Percentiles rank a stretch among this genome's conserved stretches.
Conservation (phyloP, 1,140 invertebrate species). For the Bactericera cockerelli region DNA sequence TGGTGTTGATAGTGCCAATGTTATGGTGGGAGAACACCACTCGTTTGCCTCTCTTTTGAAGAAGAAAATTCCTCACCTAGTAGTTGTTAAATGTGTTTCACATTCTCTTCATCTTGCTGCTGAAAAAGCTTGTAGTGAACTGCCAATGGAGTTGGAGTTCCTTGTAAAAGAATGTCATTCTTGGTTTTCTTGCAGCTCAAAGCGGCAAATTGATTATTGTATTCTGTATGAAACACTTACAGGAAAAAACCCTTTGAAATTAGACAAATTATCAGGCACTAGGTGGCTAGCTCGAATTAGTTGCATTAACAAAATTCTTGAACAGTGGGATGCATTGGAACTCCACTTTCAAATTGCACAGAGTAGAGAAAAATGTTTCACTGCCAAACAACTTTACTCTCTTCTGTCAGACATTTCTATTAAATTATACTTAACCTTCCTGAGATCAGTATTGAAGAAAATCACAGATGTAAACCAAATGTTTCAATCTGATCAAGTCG, state of each 20-base stretch:
- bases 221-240: neutral
- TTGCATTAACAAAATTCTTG: constrained; percentile 16
- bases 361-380: constrained; percentile 16
- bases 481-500: constrained; percentile 17
- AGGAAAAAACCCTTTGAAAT: constrained; percentile 14
- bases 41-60: constrained; percentile 10
- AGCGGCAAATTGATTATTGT: constrained; percentile 6
- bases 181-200: constrained; percentile 10
- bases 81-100: constrained; percentile 14
- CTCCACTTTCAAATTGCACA: constrained; percentile 14
- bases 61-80: constrained; percentile 11
- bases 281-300: constrained; percentile 16
- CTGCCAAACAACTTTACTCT: constrained; percentile 12
- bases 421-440: constrained; percentile 17
- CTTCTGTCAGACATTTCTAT: constrained; percentile 15
- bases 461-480: constrained; percentile 17
- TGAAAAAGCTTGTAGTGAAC: constrained; percentile 12
- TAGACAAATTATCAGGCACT: constrained; percentile 16
- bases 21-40: constrained; percentile 8
- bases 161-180: constrained; percentile 5
- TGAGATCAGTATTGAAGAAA: constrained; percentile 13
- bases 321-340: constrained; percentile 19
- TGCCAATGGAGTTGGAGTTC: constrained; percentile 11
- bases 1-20: constrained; percentile 12
- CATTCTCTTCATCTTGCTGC: constrained; percentile 13